These are phyloP conservation scores for Todus mexicanus DNA, from an alignment of 2,797 vertebrate species.

Conservation along the genomic window DNA sequence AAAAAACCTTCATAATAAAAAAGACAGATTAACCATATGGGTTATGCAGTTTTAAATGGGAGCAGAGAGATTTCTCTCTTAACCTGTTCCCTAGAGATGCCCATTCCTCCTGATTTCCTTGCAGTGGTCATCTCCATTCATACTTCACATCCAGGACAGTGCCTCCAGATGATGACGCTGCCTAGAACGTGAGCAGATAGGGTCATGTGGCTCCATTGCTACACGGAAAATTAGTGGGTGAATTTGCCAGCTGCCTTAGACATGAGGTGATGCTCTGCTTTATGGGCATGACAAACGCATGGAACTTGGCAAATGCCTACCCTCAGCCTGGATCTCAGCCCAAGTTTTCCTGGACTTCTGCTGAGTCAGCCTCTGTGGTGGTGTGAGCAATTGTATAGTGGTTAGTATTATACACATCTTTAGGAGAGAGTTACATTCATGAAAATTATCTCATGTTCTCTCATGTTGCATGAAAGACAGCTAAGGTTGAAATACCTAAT, in stretches of 20 bases:
- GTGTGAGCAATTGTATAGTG: neutral
- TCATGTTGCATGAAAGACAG: neutral
- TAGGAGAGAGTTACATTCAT: no score
- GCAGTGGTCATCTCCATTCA: neutral
- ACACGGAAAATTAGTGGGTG: neutral
- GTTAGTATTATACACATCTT: neutral
- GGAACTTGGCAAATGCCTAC: neutral
- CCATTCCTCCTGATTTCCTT: neutral
- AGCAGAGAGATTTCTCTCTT: neutral
- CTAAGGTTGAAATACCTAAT: neutral
- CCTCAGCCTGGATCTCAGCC: neutral
- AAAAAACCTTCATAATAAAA: neutral
- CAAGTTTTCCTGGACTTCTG: neutral
- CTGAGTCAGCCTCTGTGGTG: neutral
- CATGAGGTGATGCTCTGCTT: neutral
- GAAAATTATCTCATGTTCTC: neutral
- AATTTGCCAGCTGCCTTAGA: neutral
- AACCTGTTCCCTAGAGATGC: neutral
- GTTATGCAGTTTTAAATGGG: neutral
- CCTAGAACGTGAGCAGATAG: neutral
- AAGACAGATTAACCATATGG: neutral
- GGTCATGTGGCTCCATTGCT: neutral
- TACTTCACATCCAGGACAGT: neutral
- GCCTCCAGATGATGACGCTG: neutral
- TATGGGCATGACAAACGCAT: fast-evolving